phyloP scores from a whole-genome alignment of 53 echinoderm and acorn worm genomes.

The Hippasteria phrygiana region DNA sequence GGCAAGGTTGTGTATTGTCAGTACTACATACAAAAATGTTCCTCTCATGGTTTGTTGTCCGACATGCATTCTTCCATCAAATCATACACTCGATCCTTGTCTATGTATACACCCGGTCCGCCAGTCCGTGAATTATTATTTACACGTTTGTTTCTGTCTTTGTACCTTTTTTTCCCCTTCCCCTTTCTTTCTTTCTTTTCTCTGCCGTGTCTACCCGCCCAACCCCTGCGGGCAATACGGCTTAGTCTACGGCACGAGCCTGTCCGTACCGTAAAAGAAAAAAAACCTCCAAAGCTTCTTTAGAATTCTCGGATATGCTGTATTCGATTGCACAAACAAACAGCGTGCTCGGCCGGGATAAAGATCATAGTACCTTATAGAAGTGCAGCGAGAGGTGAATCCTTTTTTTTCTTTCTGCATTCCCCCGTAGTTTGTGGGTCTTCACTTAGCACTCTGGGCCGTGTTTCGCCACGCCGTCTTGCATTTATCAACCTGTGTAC shows the following conservation, averaged over 20 bases:
- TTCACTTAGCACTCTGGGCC: not conserved
- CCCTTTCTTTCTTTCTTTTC: not conserved
- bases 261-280: not conserved
- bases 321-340: conserved; percentile 59
- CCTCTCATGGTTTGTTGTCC: too few species aligned
- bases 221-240: conserved; percentile 39
- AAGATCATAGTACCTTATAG: conserved; percentile 44
- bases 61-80: too few species aligned
- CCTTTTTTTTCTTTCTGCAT: not conserved
- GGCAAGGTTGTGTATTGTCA: too few species aligned
- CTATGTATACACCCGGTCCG: too few species aligned
- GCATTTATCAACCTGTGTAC: conserved; percentile 29
- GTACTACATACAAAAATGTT: too few species aligned
- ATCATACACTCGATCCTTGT: too few species aligned
- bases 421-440: not conserved
- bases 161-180: not conserved
- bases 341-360: conserved; percentile 39
- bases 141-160: not conserved
- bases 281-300: not conserved
- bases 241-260: conserved; percentile 29
- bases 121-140: too few species aligned
- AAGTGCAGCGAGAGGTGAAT: conserved; percentile 45
- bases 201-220: not conserved
- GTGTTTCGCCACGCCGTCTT: conserved; percentile 23
- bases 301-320: conserved; percentile 30